Conservation (phyloP, 2,888 invertebrate genomes). For the Myathropa florea region DNA sequence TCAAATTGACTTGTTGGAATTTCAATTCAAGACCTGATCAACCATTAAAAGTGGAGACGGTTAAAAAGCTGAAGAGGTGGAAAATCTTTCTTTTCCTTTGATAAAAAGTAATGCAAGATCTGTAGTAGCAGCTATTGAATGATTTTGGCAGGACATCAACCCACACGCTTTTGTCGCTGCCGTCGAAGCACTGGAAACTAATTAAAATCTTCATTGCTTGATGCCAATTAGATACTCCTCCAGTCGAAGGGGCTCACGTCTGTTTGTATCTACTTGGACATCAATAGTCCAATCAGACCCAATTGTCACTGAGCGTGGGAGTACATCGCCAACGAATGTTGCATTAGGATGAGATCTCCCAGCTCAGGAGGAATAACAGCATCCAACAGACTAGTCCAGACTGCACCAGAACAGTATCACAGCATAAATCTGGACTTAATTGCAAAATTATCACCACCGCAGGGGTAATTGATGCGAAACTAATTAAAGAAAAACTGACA, state of each 20-base stretch:
- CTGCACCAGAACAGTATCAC: not conserved
- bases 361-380: not conserved
- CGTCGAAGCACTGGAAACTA: not conserved
- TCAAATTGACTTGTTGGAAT: no score
- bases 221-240: not conserved
- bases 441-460: slow-evolving; percentile 29
- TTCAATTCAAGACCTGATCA: no score
- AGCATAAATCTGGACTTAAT: slow-evolving; percentile 28
- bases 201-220: not conserved
- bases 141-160: not conserved
- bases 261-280: not conserved
- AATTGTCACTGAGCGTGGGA: not conserved
- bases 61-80: not conserved
- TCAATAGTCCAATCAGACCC: not conserved
- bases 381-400: not conserved
- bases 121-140: not conserved
- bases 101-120: not conserved
- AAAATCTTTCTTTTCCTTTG: not conserved
- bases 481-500: slow-evolving; percentile 47
- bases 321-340: not conserved
- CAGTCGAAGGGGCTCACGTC: not conserved
- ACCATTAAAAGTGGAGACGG: no score
- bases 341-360: not conserved
- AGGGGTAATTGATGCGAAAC: slow-evolving; percentile 46
- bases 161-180: not conserved